Evolutionary conservation across 2,113 vertebrate genomes (phyloP).

Genomic region (Macquaria ambigua): DNA sequence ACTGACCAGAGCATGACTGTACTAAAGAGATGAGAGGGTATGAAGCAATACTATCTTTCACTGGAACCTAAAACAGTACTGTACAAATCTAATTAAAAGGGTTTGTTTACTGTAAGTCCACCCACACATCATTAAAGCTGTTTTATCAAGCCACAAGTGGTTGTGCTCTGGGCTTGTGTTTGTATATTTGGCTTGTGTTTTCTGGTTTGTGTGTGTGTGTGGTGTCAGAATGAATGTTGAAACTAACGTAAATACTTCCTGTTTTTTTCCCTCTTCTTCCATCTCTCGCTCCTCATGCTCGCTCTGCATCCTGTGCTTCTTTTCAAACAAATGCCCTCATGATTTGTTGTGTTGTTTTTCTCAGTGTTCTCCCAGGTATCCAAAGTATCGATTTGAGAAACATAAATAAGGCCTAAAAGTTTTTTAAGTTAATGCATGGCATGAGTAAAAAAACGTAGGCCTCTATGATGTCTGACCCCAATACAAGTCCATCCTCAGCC

Average conservation of each 20-base stretch:
- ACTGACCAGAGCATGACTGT: slow-evolving; percentile 72
- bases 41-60: slow-evolving; percentile 60
- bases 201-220: slow-evolving; percentile 48
- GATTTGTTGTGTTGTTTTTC: slow-evolving; percentile 24
- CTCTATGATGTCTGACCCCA: background rate
- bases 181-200: slow-evolving; percentile 61
- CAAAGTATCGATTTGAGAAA: background rate
- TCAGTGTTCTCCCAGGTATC: background rate
- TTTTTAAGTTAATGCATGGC: slow-evolving; percentile 3
- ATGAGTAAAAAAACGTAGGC: background rate
- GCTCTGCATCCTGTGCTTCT: slow-evolving; percentile 27
- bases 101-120: slow-evolving; percentile 71
- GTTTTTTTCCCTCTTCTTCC: slow-evolving; percentile 6
- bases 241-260: slow-evolving; percentile 49
- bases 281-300: slow-evolving; percentile 15
- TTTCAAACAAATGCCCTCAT: slow-evolving; percentile 15
- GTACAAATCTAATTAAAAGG: slow-evolving; percentile 72
- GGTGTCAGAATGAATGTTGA: slow-evolving; percentile 55
- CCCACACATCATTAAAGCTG: slow-evolving; percentile 71
- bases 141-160: slow-evolving; percentile 71
- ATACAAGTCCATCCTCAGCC: background rate
- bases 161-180: slow-evolving; percentile 44
- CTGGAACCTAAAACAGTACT: slow-evolving; percentile 60
- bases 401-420: background rate
- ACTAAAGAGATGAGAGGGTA: slow-evolving; percentile 69